These are phyloP conservation scores for Athene cunicularia DNA, from an alignment of 2,113 vertebrate species.

Conservation along the genomic window DNA sequence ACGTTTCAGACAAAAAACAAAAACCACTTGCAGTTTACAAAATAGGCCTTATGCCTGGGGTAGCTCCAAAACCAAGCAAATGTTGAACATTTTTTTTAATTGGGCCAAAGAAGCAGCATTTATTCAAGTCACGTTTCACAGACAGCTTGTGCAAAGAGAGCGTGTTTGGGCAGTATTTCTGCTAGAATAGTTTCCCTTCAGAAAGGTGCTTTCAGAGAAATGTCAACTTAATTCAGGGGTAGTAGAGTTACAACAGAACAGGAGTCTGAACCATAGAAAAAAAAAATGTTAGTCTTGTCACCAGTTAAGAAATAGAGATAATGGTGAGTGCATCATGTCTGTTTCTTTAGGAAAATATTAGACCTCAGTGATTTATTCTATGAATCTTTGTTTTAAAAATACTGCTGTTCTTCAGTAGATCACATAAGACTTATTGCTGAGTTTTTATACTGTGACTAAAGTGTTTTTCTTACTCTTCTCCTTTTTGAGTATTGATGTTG, in stretches of 20 bases:
- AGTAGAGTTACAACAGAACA: background rate
- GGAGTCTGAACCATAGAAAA: background rate
- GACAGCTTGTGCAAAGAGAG: background rate
- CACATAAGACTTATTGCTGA: background rate
- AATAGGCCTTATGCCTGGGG: accelerated
- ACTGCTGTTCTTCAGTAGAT: background rate
- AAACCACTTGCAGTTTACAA: background rate
- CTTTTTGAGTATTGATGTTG: background rate
- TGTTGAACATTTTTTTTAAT: background rate
- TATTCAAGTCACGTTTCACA: background rate
- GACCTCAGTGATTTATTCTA: background rate
- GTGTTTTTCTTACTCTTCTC: background rate
- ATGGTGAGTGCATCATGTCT: background rate
- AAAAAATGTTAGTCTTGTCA: background rate
- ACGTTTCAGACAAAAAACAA: background rate
- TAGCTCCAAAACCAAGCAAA: background rate
- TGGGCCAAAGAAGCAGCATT: background rate
- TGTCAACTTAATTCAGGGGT: background rate
- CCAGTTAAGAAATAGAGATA: background rate
- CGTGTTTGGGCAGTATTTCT: background rate
- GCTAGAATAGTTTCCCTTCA: background rate
- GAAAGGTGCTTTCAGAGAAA: background rate
- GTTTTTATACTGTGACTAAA: background rate
- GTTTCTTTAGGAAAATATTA: background rate
- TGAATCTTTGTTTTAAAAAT: background rate